Evolutionary conservation across 2,797 vertebrate genomes (phyloP).

Genomic region (Etheostoma perlongum): DNA sequence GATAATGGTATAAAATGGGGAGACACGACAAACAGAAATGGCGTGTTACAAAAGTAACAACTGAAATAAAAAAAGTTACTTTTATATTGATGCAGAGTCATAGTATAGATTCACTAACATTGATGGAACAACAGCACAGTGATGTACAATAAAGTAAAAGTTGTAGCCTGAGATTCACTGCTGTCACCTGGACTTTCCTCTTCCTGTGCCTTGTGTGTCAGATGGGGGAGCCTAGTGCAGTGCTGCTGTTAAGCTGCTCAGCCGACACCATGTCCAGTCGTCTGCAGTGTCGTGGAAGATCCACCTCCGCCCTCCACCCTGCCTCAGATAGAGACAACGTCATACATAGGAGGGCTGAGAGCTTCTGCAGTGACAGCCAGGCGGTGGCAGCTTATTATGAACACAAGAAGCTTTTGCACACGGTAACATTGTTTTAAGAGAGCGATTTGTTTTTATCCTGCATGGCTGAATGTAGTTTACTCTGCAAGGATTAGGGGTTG

Average conservation of each 20-base stretch:
- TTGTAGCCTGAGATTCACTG: background rate
- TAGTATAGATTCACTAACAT: background rate
- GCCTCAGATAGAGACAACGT: conserved; percentile 50
- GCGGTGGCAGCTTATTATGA: conserved; percentile 87
- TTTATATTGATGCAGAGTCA: background rate
- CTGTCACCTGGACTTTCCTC: background rate
- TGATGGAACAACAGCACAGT: background rate
- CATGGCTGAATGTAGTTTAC: too few relatives aligned
- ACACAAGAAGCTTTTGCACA: conserved; percentile 84
- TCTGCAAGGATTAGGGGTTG: background rate
- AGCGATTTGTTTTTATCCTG: background rate
- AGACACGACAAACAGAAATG: background rate
- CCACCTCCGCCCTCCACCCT: conserved; percentile 30
- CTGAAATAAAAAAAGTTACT: background rate
- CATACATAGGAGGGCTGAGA: conserved; percentile 78
- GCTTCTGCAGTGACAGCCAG: conserved; percentile 82
- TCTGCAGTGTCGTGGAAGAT: conserved; percentile 76
- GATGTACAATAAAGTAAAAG: background rate
- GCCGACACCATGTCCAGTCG: conserved; percentile 88
- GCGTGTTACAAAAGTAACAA: conserved; percentile 9
- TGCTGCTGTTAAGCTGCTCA: conserved; percentile 91
- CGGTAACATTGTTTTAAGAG: conserved; percentile 77
- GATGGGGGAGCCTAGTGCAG: conserved; percentile 90
- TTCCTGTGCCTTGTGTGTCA: conserved; percentile 61
- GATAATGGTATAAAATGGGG: background rate